phyloP scores from a whole-genome alignment of 2,888 invertebrate genomes.

The Pachliopta kotzebuea region DNA sequence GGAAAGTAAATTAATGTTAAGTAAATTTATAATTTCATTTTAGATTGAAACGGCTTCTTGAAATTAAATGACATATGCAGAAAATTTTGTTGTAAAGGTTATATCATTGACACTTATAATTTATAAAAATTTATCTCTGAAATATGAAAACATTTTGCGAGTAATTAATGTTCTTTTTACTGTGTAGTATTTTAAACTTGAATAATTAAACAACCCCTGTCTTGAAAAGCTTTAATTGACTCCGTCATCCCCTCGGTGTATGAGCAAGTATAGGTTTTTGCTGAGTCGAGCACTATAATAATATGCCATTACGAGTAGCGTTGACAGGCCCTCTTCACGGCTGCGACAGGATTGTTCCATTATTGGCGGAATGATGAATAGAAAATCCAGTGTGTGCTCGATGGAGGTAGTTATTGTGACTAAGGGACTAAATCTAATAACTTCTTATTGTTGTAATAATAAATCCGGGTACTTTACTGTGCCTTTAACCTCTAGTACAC shows the following conservation, averaged over 20 bases:
- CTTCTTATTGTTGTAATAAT: slow-evolving; percentile 1
- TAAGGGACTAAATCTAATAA: slow-evolving; percentile 6
- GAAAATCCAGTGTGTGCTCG: slow-evolving; percentile 56
- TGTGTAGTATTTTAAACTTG: slow-evolving; percentile 17
- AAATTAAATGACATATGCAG: too few species aligned
- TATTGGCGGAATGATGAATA: slow-evolving; percentile 71
- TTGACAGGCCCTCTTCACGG: slow-evolving; percentile 67
- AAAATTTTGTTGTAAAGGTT: too few species aligned
- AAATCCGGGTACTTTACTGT: neutral
- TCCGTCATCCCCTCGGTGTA: slow-evolving; percentile 27
- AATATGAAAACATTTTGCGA: too few species aligned
- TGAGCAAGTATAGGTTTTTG: slow-evolving; percentile 52
- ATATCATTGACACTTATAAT: too few species aligned
- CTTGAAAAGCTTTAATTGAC: slow-evolving; percentile 26
- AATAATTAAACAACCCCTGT: slow-evolving; percentile 13
- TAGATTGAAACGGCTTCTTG: too few species aligned
- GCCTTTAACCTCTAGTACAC: neutral
- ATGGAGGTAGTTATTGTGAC: slow-evolving; percentile 50
- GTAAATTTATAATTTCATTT: too few species aligned
- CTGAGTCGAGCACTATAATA: slow-evolving; percentile 39
- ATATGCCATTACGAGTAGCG: slow-evolving; percentile 63
- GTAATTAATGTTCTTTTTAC: neutral
- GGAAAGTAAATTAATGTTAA: too few species aligned
- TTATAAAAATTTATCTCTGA: too few species aligned
- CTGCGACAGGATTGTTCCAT: slow-evolving; percentile 77